These are phyloP conservation scores for Leptoteleia sp. DNA, from an alignment of 1,140 invertebrate species.

Conservation along the genomic window DNA sequence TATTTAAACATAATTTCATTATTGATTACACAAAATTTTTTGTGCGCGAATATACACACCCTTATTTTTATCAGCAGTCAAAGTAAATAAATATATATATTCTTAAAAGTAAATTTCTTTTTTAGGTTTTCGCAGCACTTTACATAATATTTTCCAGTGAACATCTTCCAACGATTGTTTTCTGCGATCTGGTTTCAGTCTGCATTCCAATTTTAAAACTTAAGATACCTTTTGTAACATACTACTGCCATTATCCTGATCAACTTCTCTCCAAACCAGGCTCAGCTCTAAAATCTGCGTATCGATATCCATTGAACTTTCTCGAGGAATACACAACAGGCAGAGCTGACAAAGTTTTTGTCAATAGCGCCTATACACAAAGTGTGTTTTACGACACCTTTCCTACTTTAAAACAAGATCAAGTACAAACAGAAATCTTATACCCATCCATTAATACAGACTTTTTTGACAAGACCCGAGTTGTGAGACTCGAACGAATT, in stretches of 20 bases:
- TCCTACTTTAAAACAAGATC: conserved; percentile 56
- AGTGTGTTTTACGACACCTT: conserved; percentile 93
- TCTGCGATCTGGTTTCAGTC: conserved; percentile 95
- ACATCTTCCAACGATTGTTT: conserved; percentile 89
- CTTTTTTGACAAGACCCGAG: conserved; percentile 85
- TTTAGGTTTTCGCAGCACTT: conserved; percentile 75
- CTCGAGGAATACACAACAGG: conserved; percentile 94
- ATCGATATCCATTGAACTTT: conserved; percentile 94
- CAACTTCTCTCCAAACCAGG: conserved; percentile 89
- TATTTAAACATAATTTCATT: no score
- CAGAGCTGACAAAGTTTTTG: conserved; percentile 92
- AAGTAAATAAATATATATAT: no score
- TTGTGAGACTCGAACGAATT: conserved; percentile 80
- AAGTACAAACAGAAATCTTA: conserved; percentile 89
- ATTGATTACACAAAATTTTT: no score
- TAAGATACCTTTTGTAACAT: conserved; percentile 87
- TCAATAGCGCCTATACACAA: conserved; percentile 97
- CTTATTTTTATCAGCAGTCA: no score
- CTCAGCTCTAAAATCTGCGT: conserved; percentile 88
- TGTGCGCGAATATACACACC: no score
- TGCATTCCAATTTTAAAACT: conserved; percentile 92
- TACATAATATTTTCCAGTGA: conserved; percentile 77
- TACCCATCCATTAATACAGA: conserved; percentile 96
- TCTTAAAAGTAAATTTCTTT: no score
- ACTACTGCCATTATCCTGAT: conserved; percentile 99